Conservation (phyloP, 2,113 vertebrate species). For the Upupa epops region DNA sequence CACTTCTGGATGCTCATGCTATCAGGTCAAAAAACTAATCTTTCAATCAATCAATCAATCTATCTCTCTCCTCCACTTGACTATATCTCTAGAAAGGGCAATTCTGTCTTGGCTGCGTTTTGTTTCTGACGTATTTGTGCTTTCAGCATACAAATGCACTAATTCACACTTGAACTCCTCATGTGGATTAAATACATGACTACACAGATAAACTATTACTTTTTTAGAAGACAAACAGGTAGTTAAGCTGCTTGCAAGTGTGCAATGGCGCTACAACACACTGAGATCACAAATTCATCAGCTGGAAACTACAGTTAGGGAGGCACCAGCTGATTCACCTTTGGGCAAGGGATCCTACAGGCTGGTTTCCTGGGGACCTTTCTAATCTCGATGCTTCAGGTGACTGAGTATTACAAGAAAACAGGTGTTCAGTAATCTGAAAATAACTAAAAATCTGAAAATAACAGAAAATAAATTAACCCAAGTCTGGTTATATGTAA, state of each 20-base stretch:
- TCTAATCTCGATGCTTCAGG: background rate
- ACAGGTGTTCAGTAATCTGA: background rate
- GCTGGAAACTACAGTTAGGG: background rate
- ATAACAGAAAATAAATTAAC: background rate
- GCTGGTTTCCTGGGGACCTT: background rate
- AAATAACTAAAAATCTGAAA: background rate
- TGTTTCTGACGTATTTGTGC: background rate
- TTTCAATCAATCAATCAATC: too few relatives aligned
- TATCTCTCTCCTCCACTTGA: background rate
- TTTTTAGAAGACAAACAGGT: background rate
- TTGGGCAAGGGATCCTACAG: background rate
- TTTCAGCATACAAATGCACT: background rate
- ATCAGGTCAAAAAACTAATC: background rate
- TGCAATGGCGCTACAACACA: background rate
- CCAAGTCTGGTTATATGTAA: background rate
- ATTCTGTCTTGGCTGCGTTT: background rate
- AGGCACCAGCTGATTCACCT: background rate
- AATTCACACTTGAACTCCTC: slow-evolving; percentile 34
- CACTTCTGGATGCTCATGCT: background rate
- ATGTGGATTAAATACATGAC: background rate
- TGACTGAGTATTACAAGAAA: background rate
- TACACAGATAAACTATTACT: background rate
- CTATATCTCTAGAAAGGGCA: background rate
- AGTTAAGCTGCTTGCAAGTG: background rate
- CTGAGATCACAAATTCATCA: background rate